A percentile compares a stretch with the other conserved stretches of the same genome.
Evolutionary conservation across 2,797 vertebrate species (phyloP).

Genomic region (Danio aesculapii): DNA sequence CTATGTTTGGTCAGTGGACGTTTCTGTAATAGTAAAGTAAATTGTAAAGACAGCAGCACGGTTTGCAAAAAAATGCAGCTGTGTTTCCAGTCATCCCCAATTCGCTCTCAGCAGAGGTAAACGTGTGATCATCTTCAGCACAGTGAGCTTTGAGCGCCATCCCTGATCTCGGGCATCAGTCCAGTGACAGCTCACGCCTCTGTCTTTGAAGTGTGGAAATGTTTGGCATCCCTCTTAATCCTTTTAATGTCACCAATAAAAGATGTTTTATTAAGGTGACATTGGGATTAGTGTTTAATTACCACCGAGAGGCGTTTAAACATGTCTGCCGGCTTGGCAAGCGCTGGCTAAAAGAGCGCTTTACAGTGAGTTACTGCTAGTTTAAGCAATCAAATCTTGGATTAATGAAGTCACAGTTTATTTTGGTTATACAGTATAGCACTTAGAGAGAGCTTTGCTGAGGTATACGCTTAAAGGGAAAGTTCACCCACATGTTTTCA

Average conservation of each 20-base stretch:
- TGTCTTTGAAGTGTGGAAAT: slow-evolving; percentile 45
- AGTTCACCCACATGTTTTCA: too few species aligned
- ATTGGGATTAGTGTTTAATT: slow-evolving; percentile 60
- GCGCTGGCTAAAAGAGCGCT: neutral
- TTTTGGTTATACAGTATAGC: neutral
- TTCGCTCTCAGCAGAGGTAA: neutral
- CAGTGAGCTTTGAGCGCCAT: slow-evolving; percentile 7
- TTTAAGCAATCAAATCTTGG: neutral
- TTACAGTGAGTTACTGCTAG: slow-evolving; percentile 6
- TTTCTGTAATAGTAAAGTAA: too few species aligned
- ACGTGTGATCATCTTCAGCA: neutral
- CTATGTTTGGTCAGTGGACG: too few species aligned
- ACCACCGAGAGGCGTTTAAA: slow-evolving; percentile 51
- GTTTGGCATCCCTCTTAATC: slow-evolving; percentile 66
- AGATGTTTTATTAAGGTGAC: slow-evolving; percentile 69
- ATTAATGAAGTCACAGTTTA: neutral
- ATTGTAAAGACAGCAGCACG: too few species aligned
- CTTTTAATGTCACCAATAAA: slow-evolving; percentile 78
- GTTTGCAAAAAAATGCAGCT: neutral
- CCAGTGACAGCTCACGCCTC: slow-evolving; percentile 45
- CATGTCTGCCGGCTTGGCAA: slow-evolving; percentile 18
- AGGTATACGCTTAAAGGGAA: neutral
- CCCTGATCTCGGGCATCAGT: slow-evolving; percentile 4
- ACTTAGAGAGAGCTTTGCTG: neutral
- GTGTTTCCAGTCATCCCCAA: neutral